Base-by-base conservation (phyloP, 2,113 vertebrate genomes). In the Limnothrissa miodon region DNA sequence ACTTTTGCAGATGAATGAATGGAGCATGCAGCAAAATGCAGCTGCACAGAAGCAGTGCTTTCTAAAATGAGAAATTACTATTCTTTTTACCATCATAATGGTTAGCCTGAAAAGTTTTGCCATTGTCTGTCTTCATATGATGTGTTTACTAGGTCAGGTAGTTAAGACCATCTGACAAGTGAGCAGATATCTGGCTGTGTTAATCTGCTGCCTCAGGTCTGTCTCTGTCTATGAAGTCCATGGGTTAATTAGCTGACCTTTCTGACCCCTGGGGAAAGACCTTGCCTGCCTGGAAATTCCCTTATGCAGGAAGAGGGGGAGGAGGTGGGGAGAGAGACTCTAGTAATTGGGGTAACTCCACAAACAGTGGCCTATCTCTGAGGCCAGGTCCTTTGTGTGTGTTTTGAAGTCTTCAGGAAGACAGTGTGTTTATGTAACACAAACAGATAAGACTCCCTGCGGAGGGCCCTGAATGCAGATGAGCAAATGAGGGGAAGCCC, bases 231-330 rank as follows among this genome's bases (percentile, higher is more conserved):
- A 9, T 36, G 29, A 74, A 39, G 66, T 74, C 66, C 66, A 74
- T 74, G 29, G 36, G 66, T 9, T 74, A 74, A 74, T 74, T 33
- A 74, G 29, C 25, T 74, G 29, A 74, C 29, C 25, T 33, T 9
- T 15, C n/a, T 33, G 59, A 66, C 25, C 59, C 29, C 59, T 66
- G 59, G 59, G 59, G 25, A 53, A 66, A 66, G 59, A 66, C 59
- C 59, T 25, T 66, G 59, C 29, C 66, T 74, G 66, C 13, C 29
- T 74, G 66, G 66, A 74, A 74, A 74, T 74, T 33, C 66, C 66
- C 66, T 74, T 74, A 74, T 74, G 25, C 29, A 93, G 87, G 92
- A 92, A 89, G 92, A 92, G 90, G 91, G 4, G 84, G 87, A 29
- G 4, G 10, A 6, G 59, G 59, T 5, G 25, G 25, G 59, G 33